phyloP scores from a whole-genome alignment of 2,888 invertebrate species.

The Aphodius granarius region DNA sequence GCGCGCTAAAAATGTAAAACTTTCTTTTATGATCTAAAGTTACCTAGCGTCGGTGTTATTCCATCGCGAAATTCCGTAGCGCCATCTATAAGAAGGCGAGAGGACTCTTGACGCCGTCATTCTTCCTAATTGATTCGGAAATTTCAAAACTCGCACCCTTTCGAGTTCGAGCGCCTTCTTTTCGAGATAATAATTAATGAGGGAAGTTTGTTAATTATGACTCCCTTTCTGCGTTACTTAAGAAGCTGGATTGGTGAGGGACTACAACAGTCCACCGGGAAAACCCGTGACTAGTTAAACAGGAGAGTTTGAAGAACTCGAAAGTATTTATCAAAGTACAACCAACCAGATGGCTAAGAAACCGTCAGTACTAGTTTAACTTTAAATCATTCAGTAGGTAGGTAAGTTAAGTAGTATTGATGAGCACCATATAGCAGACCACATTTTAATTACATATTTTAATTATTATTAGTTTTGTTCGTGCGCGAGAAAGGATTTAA shows the following conservation, averaged over 20 bases:
- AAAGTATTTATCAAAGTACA: background rate
- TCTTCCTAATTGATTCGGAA: background rate
- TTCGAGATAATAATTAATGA: slow-evolving; percentile 10
- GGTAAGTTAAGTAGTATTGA: no score
- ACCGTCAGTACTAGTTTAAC: background rate
- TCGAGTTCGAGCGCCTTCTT: slow-evolving; percentile 9
- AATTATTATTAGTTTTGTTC: no score
- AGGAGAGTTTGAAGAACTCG: background rate
- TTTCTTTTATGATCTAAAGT: background rate
- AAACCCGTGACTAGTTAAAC: background rate
- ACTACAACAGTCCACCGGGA: background rate
- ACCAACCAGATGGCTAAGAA: no score
- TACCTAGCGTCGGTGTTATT: background rate
- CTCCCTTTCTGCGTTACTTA: background rate
- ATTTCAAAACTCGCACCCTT: slow-evolving; percentile 6
- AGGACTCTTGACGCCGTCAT: background rate
- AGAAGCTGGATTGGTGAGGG: background rate
- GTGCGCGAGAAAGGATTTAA: no score
- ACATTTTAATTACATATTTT: no score
- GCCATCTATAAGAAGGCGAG: background rate
- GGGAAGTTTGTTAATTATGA: slow-evolving; percentile 9
- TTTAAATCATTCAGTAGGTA: background rate
- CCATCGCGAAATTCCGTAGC: background rate
- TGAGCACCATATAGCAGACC: no score
- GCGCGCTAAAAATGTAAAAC: background rate